Percentiles rank a stretch among this genome's conserved stretches.
These are phyloP conservation scores for Sebastes alutus DNA, from an alignment of 2,797 vertebrate genomes.

Conservation along the genomic window DNA sequence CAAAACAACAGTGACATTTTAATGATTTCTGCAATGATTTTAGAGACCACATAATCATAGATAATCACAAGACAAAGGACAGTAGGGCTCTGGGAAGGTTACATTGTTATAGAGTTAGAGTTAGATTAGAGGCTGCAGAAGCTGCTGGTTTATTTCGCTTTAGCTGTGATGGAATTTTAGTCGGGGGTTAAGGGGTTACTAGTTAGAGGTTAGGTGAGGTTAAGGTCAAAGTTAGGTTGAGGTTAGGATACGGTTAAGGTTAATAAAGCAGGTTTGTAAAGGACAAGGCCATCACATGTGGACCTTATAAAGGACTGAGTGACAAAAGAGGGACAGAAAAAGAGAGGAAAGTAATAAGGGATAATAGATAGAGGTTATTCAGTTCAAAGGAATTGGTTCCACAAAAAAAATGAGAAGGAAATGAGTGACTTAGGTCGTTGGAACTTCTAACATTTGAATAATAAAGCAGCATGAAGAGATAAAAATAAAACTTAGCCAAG, in stretches of 20 bases:
- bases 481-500: neutral
- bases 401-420: neutral
- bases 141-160: slow-evolving; percentile 68
- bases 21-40: slow-evolving; percentile 52
- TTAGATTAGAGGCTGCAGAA: slow-evolving; percentile 84
- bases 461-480: slow-evolving; percentile 14
- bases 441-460: slow-evolving; percentile 8
- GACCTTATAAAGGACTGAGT: slow-evolving; percentile 25
- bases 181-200: slow-evolving; percentile 59
- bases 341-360: neutral
- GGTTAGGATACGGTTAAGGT: slow-evolving; percentile 74
- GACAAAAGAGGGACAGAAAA: slow-evolving; percentile 31
- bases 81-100: slow-evolving; percentile 70
- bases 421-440: neutral
- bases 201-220: slow-evolving; percentile 77
- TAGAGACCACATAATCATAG: slow-evolving; percentile 60
- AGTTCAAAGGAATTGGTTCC: slow-evolving; percentile 20
- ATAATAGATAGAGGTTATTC: neutral
- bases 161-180: slow-evolving; percentile 64
- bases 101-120: slow-evolving; percentile 81
- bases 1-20: slow-evolving; percentile 71
- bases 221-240: slow-evolving; percentile 70
- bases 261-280: slow-evolving; percentile 87
- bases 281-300: slow-evolving; percentile 51
- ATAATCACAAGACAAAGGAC: slow-evolving; percentile 73